phyloP scores from a whole-genome alignment of 2,888 invertebrate species.

The Agonopterix arenella region DNA sequence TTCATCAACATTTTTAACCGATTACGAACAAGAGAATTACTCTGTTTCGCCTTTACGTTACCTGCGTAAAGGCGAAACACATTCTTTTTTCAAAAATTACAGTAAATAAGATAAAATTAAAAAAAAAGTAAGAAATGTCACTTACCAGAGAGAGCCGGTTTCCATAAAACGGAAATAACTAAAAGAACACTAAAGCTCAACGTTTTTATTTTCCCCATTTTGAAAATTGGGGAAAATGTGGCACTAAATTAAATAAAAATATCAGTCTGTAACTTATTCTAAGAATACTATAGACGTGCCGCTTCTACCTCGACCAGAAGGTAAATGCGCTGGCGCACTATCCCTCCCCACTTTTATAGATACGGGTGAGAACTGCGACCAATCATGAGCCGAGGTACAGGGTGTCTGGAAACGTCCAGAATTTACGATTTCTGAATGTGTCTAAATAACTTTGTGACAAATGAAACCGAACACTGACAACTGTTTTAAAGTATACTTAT shows the following conservation, averaged over 20 bases:
- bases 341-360: constrained; percentile 46
- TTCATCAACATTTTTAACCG: too few relatives aligned
- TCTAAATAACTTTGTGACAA: too few relatives aligned
- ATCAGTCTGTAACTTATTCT: constrained; percentile 56
- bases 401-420: not conserved
- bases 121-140: constrained; percentile 17
- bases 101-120: too few relatives aligned
- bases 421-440: too few relatives aligned
- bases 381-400: constrained; percentile 11
- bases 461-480: too few relatives aligned
- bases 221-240: constrained; percentile 41
- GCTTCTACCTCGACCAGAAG: constrained; percentile 44
- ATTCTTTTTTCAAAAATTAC: too few relatives aligned
- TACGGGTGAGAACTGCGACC: constrained; percentile 15
- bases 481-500: too few relatives aligned
- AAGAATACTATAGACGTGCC: constrained; percentile 45
- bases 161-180: constrained; percentile 64
- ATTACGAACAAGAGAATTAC: too few relatives aligned
- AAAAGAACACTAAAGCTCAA: constrained; percentile 56
- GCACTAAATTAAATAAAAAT: constrained; percentile 25
- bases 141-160: constrained; percentile 55
- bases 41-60: too few relatives aligned
- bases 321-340: constrained; percentile 45
- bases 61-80: too few relatives aligned
- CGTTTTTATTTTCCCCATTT: constrained; percentile 61